Evolutionary conservation across 2,797 vertebrate species (phyloP), one percentile per base, ranked within the genome.

Genomic region (Phalloptychus januarius): DNA sequence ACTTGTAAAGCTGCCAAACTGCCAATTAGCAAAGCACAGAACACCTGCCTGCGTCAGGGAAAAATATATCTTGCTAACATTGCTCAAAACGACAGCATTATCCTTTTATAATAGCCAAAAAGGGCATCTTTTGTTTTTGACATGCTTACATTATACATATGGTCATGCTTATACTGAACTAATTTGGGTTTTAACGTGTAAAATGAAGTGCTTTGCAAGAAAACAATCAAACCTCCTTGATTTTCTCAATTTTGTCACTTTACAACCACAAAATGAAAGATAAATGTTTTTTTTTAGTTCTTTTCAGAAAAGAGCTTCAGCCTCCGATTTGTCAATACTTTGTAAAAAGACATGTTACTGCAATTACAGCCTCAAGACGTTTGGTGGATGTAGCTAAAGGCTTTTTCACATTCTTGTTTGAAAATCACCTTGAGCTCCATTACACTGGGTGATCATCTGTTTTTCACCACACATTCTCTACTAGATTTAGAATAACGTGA

Each of bases 1-100:
- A 74, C 76, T 88, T 69, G 8, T 69, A 79, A 81, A 23, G 52
- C 81, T 86, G 91, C 87, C 85, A 89, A 90, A 83, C 79, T 85
- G 75, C 81, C 81, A 91, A 85, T 92, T 90, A 86, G 82, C 67
- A 87, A 86, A 52, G 45, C 67, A 74, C 79, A 54, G 25, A 78
- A 74, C 73, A 89, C 81, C 81, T 87, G 74, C 61, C 76, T 71
- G 42, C 74, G 79, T 75, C 75, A 80, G 40, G 52, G 48, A 12
- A 1, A 72, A 76, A 44, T 44, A 45, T 28, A 13, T n/a, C 25
- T 28, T 10, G 67, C 67, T 70, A 45, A 28, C 5, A 3, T 44
- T 28, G 38, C 25, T 69, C 11, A 42, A 69, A n/a, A 42, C 5
- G 20, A 42, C 65, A 25, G 2, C 7, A 42, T 69, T 42, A 42